phyloP scores from a whole-genome alignment of 2,113 vertebrate genomes.

The Trematomus loennbergii region DNA sequence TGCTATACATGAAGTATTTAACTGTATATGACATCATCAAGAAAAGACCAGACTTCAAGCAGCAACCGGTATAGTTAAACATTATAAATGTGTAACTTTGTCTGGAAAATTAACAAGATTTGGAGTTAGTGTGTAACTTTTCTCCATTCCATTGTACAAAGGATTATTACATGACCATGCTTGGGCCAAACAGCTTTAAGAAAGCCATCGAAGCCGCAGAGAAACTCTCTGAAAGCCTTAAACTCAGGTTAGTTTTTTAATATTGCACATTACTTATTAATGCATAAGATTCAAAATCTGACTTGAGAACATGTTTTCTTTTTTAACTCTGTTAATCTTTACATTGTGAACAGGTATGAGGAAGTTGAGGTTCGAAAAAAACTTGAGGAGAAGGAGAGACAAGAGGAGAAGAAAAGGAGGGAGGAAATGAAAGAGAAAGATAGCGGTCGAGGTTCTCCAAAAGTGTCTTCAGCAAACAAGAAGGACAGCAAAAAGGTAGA shows the following conservation, averaged over 20 bases:
- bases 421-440: conserved; percentile 85
- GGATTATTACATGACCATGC: conserved; percentile 93
- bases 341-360: conserved; percentile 89
- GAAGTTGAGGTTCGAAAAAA: conserved; percentile 96
- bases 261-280: not conserved
- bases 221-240: conserved; percentile 96
- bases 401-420: conserved; percentile 88
- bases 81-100: not conserved
- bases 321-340: not conserved
- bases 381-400: conserved; percentile 93
- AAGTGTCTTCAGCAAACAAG: conserved; percentile 79
- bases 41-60: conserved; percentile 95
- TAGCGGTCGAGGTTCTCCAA: conserved; percentile 77
- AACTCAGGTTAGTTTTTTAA: conserved; percentile 84
- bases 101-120: not conserved
- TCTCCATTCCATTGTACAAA: conserved; percentile 61
- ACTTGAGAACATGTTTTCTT: not conserved
- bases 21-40: conserved; percentile 94
- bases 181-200: conserved; percentile 92
- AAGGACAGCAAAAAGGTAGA: conserved; percentile 87
- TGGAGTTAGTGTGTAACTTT: not conserved
- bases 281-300: not conserved
- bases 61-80: conserved; percentile 88
- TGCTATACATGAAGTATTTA: conserved; percentile 97
- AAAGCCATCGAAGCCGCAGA: conserved; percentile 98